phyloP scores from a whole-genome alignment of 1,140 invertebrate genomes.

The Tenebrio molitor region DNA sequence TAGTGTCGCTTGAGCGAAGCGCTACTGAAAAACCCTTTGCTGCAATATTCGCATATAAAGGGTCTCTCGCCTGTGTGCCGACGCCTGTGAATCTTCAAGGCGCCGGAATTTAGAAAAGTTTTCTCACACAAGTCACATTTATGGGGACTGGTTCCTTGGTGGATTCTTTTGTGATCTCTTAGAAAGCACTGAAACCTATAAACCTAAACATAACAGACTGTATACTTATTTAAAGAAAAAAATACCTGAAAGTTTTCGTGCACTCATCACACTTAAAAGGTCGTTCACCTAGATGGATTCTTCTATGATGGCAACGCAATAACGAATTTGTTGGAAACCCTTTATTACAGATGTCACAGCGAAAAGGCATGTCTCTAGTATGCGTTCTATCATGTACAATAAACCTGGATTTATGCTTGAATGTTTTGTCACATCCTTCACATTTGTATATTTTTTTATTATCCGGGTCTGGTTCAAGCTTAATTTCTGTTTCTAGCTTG shows the following conservation, averaged over 20 bases:
- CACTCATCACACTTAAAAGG: slow-evolving; percentile 58
- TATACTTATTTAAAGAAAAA: not conserved
- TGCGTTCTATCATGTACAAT: slow-evolving; percentile 62
- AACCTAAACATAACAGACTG: not conserved
- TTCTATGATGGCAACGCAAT: not conserved
- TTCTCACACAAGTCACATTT: slow-evolving; percentile 73
- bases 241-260: slow-evolving; percentile 58
- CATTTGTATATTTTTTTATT: too few relatives aligned
- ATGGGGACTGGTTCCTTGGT: slow-evolving; percentile 56
- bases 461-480: too few relatives aligned
- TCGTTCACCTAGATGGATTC: slow-evolving; percentile 52
- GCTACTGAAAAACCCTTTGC: slow-evolving; percentile 64
- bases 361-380: slow-evolving; percentile 59
- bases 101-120: slow-evolving; percentile 68
- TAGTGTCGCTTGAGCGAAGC: slow-evolving; percentile 52
- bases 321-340: slow-evolving; percentile 2
- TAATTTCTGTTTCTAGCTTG: too few relatives aligned
- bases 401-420: slow-evolving; percentile 26
- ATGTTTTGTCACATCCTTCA: too few relatives aligned
- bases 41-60: slow-evolving; percentile 57
- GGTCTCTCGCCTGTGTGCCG: not conserved
- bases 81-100: not conserved
- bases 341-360: slow-evolving; percentile 46
- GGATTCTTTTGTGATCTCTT: slow-evolving; percentile 63
- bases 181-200: slow-evolving; percentile 59